Conservation (phyloP, 2,797 vertebrate species). For the Pelobates cultripes region DNA sequence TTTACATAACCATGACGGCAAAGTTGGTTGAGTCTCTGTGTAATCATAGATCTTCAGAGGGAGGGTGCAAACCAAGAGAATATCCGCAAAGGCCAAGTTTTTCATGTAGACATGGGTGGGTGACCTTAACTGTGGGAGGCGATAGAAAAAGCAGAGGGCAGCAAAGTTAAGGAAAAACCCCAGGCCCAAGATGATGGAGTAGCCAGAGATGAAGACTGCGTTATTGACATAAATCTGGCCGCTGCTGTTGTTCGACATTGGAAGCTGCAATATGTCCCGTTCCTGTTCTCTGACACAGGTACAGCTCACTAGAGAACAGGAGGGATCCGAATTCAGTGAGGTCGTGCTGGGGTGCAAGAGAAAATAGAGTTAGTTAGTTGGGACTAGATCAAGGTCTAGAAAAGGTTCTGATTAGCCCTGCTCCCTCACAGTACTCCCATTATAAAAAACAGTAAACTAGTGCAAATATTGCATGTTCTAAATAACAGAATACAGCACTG, state of each 20-base stretch:
- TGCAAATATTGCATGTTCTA: no score
- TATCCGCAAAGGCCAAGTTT: slow-evolving; percentile 71
- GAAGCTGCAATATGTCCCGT: neutral
- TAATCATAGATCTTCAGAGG: slow-evolving; percentile 70
- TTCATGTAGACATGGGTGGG: slow-evolving; percentile 75
- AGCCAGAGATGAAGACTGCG: slow-evolving; percentile 53
- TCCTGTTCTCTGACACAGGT: neutral
- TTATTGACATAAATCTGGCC: no score
- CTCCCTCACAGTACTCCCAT: no score
- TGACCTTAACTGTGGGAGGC: slow-evolving; percentile 60
- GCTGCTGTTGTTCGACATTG: slow-evolving; percentile 37
- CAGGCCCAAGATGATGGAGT: slow-evolving; percentile 60
- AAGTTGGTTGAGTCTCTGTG: rapidly evolving
- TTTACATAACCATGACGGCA: slow-evolving; percentile 56
- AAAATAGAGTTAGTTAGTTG: neutral
- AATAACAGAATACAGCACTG: no score
- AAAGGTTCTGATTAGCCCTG: no score
- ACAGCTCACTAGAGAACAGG: neutral
- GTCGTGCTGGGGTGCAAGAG: neutral
- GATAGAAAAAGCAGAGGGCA: slow-evolving; percentile 68
- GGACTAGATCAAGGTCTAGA: neutral
- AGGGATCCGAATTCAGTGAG: neutral
- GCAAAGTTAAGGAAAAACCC: slow-evolving; percentile 67
- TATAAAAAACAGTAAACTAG: no score
- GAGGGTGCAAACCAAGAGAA: slow-evolving; percentile 68